These are phyloP conservation scores for Polia nebulosa DNA, from an alignment of 2,888 invertebrate genomes.

Conservation along the genomic window DNA sequence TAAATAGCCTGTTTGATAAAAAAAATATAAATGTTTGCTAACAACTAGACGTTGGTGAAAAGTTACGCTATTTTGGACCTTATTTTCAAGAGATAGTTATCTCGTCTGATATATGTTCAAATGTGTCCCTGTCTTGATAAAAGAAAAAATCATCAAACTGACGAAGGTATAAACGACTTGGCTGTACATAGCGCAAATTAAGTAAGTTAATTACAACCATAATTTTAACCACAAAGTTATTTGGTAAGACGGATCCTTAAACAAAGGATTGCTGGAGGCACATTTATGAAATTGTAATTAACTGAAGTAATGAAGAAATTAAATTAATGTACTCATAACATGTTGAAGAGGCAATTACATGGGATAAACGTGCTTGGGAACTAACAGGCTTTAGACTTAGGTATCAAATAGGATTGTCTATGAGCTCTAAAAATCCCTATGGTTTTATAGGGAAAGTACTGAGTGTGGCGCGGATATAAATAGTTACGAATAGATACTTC, in stretches of 20 bases:
- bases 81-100: too few relatives aligned
- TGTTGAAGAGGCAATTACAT: slow-evolving; percentile 13
- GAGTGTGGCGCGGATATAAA: too few relatives aligned
- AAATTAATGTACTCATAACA: slow-evolving; percentile 20
- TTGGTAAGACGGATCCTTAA: slow-evolving; percentile 10
- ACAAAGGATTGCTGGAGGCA: slow-evolving; percentile 10
- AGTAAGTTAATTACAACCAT: slow-evolving; percentile 28
- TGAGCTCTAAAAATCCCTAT: background rate
- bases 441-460: too few relatives aligned
- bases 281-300: slow-evolving; percentile 49
- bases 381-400: background rate
- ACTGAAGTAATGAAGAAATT: slow-evolving; percentile 30
- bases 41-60: too few relatives aligned
- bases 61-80: too few relatives aligned
- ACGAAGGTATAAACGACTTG: background rate
- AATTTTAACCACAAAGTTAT: slow-evolving; percentile 12
- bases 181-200: slow-evolving; percentile 6
- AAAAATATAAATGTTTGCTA: too few relatives aligned
- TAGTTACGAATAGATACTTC: too few relatives aligned
- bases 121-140: background rate
- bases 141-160: too few relatives aligned
- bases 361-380: slow-evolving; percentile 12
- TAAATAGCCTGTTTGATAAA: too few relatives aligned
- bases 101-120: too few relatives aligned
- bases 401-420: background rate